Evolutionary conservation across 1,140 invertebrate species (phyloP).

Genomic region (Armadillidium nasatum): DNA sequence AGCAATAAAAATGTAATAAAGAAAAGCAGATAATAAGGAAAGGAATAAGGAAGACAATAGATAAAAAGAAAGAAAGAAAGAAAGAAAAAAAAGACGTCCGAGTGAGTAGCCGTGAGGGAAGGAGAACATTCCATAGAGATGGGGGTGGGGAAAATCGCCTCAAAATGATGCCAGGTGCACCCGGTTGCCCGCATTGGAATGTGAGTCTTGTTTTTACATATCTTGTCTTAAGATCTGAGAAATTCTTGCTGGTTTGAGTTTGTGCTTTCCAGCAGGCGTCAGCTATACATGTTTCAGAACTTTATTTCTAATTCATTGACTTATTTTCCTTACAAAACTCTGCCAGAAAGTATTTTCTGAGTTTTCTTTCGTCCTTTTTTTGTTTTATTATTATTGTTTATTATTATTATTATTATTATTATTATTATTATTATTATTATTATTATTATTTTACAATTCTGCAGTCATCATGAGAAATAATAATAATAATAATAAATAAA

Average conservation of each 20-base stretch:
- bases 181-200: constrained; percentile 4
- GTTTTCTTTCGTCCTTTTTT: too few species aligned
- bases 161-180: constrained; percentile 3
- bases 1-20: not conserved
- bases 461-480: too few species aligned
- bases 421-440: too few species aligned
- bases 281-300: not conserved
- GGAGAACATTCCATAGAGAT: not conserved
- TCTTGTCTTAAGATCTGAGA: not conserved
- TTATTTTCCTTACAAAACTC: not conserved
- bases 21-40: not conserved
- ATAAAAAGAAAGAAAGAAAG: not conserved
- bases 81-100: not conserved
- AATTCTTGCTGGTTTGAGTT: not conserved
- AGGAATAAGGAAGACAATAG: not conserved
- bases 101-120: constrained; percentile 5
- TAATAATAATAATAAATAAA: too few species aligned
- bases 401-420: too few species aligned
- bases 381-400: too few species aligned
- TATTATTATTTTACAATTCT: too few species aligned
- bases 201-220: constrained; percentile 3
- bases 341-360: too few species aligned
- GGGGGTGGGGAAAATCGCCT: constrained; percentile 1
- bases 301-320: not conserved
- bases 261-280: not conserved